These are phyloP conservation scores for Dysidea cf. avara DNA, from an alignment of 37 sponge, comb jelly and placozoan species.

Conservation along the genomic window DNA sequence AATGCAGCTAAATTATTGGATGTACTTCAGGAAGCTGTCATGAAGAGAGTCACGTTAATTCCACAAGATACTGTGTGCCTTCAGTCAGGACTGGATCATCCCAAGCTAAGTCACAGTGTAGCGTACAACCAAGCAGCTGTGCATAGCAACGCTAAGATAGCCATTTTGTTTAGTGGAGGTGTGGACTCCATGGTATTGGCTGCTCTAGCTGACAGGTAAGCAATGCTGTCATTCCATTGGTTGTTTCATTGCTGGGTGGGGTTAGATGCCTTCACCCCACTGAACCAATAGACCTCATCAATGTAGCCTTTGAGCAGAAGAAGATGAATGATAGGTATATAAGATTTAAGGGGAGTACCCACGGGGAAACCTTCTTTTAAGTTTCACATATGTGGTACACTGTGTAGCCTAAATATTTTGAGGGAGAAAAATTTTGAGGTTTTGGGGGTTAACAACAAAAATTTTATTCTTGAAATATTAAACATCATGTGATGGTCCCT, in stretches of 20 bases:
- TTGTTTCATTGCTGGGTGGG: too few relatives aligned
- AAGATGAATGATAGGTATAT: too few relatives aligned
- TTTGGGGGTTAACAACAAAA: too few relatives aligned
- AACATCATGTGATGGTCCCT: too few relatives aligned
- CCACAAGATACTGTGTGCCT: not conserved
- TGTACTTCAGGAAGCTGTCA: constrained; percentile 61
- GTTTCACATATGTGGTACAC: too few relatives aligned
- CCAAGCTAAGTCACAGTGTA: not conserved
- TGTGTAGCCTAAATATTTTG: too few relatives aligned
- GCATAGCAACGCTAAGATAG: constrained; percentile 63
- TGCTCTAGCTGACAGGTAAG: constrained; percentile 83
- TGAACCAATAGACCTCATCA: constrained; percentile 92
- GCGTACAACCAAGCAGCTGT: not conserved
- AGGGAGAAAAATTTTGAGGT: too few relatives aligned
- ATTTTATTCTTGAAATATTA: too few relatives aligned
- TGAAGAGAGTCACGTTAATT: constrained; percentile 29
- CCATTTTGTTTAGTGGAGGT: constrained; percentile 92
- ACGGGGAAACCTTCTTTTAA: too few relatives aligned
- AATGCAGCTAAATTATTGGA: constrained; percentile 33
- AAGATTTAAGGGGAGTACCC: too few relatives aligned
- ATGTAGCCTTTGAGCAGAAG: constrained; percentile 91
- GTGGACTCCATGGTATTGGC: constrained; percentile 94
- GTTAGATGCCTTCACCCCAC: constrained; percentile 57
- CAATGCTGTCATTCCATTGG: not conserved
- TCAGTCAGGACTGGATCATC: not conserved